These are phyloP conservation scores for Lipotes vexillifer DNA, from an alignment of 2,113 vertebrate species.

Conservation along the genomic window DNA sequence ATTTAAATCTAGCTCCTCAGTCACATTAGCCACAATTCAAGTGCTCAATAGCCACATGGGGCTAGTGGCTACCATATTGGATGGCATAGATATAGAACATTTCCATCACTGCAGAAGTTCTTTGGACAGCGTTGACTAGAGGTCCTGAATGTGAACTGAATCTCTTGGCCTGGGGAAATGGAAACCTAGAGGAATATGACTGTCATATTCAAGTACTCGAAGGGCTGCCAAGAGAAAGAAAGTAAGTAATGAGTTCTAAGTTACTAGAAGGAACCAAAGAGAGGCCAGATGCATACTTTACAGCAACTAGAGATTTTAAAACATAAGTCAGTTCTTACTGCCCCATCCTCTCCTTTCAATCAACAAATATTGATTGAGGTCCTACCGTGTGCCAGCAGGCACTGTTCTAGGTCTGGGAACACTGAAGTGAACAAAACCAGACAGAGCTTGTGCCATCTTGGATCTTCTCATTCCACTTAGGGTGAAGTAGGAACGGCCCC, in stretches of 20 bases:
- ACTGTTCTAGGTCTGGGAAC: not conserved
- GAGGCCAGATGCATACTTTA: not conserved
- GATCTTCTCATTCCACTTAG: not conserved
- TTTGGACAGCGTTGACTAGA: not conserved
- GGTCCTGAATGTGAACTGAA: not conserved
- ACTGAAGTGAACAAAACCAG: not conserved
- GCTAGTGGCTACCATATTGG: not conserved
- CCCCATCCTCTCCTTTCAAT: not conserved
- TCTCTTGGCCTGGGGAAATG: not conserved
- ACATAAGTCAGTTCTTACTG: not conserved
- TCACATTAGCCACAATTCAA: not conserved
- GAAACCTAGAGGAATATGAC: not conserved
- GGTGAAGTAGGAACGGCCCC: not conserved
- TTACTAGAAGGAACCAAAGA: not conserved
- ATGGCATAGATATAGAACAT: not conserved
- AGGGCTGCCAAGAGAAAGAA: not conserved
- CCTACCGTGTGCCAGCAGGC: not conserved
- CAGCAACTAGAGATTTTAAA: not conserved
- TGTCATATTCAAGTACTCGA: not conserved
- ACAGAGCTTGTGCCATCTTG: not conserved
- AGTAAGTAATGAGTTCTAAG: not conserved
- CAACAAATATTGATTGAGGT: not conserved
- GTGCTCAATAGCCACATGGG: not conserved
- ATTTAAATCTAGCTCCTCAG: not conserved
- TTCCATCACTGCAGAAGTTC: not conserved